Evolutionary conservation across 2,113 vertebrate species (phyloP), one percentile per base, ranked within the genome.

Genomic region (Pleuronectes platessa): DNA sequence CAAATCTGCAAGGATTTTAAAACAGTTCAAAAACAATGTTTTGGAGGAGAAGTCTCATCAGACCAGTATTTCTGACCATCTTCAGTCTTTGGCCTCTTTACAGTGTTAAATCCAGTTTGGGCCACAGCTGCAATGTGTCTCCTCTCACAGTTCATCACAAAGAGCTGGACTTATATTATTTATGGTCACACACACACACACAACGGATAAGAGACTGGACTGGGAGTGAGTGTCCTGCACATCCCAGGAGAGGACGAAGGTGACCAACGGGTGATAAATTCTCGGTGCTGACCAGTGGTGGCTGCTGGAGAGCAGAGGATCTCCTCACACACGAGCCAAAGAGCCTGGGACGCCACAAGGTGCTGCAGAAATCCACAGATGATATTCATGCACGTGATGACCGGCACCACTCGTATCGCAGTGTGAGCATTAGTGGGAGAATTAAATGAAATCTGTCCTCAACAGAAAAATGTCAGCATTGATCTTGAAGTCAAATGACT

Each of bases 171-270:
- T 15, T 45, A 2, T 21, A 45, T 45, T 63, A 63, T 63, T 63
- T 24, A 63, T 63, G 20, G 70, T 23, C 66, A 51, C 66, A 71
- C 5, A 21, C 31, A 26, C 66, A 51, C 66, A 71, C 5, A 21
- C 31, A n/a, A n/a, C 45, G 58, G 55, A 74, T 31, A 14, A 72
- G 42, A 66, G 42, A 47, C 63, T 54, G 63, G 47, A 64, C 45
- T n/a, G 31, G 26, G 63, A 71, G 74, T 40, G 11, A 68, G 61
- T 60, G 60, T 68, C 72, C 66, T 72, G 53, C 78, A 66, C 78
- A 83, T 83, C 72, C 59, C 20, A 18, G 59, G 51, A 75, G 66
- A 79, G 71, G 70, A 78, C 71, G 67, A 81, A 75, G 64, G 49
- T 11, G 35, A 63, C 55, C 31, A 40, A 70, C 70, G 45, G 63